These are phyloP conservation scores for Caenorhabditis virilis DNA, from an alignment of 2,888 invertebrate genomes.

Conservation along the genomic window DNA sequence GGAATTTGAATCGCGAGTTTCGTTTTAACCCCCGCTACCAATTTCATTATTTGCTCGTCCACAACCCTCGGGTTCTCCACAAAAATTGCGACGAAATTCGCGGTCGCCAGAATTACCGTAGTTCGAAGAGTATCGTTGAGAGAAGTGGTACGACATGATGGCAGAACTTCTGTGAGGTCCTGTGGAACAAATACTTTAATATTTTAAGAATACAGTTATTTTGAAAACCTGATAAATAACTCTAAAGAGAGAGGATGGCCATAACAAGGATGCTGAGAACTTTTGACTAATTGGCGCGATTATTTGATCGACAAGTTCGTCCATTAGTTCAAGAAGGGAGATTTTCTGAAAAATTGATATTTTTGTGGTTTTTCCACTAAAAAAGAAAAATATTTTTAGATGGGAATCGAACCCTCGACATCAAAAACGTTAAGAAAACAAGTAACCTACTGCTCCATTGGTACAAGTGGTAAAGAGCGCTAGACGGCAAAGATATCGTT, in stretches of 20 bases:
- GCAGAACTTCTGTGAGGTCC: constrained; percentile 29
- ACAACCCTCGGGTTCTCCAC: constrained; percentile 12
- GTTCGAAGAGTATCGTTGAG: constrained; percentile 28
- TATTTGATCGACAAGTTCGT: constrained; percentile 23
- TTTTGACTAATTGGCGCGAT: constrained; percentile 14
- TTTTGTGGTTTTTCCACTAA: too few relatives aligned
- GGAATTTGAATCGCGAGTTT: constrained; percentile 26
- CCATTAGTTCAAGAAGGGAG: constrained; percentile 23
- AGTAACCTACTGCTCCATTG: too few relatives aligned
- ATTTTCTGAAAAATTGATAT: constrained; percentile 20
- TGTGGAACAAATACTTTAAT: neutral
- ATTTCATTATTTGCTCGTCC: constrained; percentile 7
- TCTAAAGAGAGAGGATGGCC: constrained; percentile 25
- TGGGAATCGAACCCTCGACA: too few relatives aligned
- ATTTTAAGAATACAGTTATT: too few relatives aligned
- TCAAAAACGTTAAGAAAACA: too few relatives aligned
- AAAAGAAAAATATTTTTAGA: too few relatives aligned
- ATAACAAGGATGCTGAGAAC: constrained; percentile 14
- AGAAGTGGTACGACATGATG: constrained; percentile 19
- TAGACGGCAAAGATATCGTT: too few relatives aligned
- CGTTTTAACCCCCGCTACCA: constrained; percentile 4
- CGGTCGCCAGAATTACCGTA: constrained; percentile 20
- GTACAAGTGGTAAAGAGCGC: too few relatives aligned
- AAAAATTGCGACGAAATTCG: constrained; percentile 26
- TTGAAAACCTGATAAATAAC: constrained; percentile 21